Evolutionary conservation across 1,140 invertebrate genomes (phyloP).

Genomic region (Macrostomum lignano): DNA sequence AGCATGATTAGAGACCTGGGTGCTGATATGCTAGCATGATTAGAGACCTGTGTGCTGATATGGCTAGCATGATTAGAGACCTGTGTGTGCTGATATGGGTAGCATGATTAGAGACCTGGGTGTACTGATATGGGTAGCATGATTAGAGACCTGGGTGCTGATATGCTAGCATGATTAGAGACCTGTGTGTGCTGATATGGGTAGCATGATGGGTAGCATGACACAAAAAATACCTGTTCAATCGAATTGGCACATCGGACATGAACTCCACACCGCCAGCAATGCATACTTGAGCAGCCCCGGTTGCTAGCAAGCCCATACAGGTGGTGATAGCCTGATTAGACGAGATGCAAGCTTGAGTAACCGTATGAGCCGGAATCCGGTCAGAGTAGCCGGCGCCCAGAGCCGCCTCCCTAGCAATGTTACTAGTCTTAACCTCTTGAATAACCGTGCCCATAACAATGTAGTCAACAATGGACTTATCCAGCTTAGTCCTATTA

Average conservation of each 20-base stretch:
- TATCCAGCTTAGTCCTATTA: slow-evolving; percentile 48
- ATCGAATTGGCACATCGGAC: slow-evolving; percentile 86
- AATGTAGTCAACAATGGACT: slow-evolving; percentile 52
- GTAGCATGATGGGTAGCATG: too few relatives aligned
- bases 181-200: too few relatives aligned
- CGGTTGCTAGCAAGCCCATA: slow-evolving; percentile 56
- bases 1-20: too few relatives aligned
- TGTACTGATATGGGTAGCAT: too few relatives aligned
- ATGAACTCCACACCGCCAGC: slow-evolving; percentile 91
- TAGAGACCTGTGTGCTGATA: too few relatives aligned
- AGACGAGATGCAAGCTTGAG: slow-evolving; percentile 92
- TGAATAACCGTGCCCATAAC: slow-evolving; percentile 84
- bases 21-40: too few relatives aligned
- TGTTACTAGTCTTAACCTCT: slow-evolving; percentile 84
- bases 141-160: too few relatives aligned
- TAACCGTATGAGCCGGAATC: slow-evolving; percentile 84
- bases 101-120: too few relatives aligned
- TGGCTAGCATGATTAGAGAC: too few relatives aligned
- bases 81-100: too few relatives aligned
- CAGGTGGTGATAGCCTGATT: slow-evolving; percentile 63
- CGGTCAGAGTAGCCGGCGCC: slow-evolving; percentile 66
- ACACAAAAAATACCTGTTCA: slow-evolving; percentile 60
- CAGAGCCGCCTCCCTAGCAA: slow-evolving; percentile 54
- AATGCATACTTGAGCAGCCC: slow-evolving; percentile 56
- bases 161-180: too few relatives aligned